Percentiles rank a stretch among this genome's conserved stretches.
Conservation (phyloP, 2,113 vertebrate species). For the Bungarus multicinctus region DNA sequence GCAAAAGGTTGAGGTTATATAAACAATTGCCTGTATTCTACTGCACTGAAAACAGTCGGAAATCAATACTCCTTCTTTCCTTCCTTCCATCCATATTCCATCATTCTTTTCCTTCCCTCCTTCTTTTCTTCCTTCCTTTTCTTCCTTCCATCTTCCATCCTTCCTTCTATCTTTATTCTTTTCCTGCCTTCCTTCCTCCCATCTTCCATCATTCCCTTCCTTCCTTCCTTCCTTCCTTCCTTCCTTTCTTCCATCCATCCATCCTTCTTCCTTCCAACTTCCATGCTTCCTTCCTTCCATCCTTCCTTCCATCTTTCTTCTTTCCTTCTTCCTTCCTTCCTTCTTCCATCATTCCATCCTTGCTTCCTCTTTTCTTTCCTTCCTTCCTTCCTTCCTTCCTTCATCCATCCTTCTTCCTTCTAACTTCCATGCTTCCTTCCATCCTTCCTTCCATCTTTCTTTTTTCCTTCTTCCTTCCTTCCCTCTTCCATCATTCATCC, state of each 20-base stretch:
- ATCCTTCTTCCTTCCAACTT: too few species aligned
- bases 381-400: too few species aligned
- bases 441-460: not conserved
- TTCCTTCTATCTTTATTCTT: not conserved
- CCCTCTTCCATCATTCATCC: not conserved
- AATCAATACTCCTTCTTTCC: not conserved
- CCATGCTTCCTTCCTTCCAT: too few species aligned
- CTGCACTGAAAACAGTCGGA: not conserved
- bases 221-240: not conserved
- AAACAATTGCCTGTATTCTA: not conserved
- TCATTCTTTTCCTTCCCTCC: not conserved
- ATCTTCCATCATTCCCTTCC: too few species aligned
- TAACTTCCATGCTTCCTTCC: too few species aligned
- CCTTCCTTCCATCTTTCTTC: too few species aligned
- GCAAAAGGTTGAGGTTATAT: not conserved
- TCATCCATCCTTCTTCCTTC: not conserved
- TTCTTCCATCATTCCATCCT: not conserved
- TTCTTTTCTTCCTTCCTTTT: not conserved
- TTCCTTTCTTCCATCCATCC: not conserved
- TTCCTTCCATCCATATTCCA: not conserved
- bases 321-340: not conserved
- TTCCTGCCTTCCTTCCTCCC: not conserved
- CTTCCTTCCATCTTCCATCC: too few species aligned
- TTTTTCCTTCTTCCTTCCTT: not conserved
- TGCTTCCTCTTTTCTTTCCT: too few species aligned